These are phyloP conservation scores for Dasypogon diadema DNA, from an alignment of 2,888 invertebrate genomes.

Conservation along the genomic window DNA sequence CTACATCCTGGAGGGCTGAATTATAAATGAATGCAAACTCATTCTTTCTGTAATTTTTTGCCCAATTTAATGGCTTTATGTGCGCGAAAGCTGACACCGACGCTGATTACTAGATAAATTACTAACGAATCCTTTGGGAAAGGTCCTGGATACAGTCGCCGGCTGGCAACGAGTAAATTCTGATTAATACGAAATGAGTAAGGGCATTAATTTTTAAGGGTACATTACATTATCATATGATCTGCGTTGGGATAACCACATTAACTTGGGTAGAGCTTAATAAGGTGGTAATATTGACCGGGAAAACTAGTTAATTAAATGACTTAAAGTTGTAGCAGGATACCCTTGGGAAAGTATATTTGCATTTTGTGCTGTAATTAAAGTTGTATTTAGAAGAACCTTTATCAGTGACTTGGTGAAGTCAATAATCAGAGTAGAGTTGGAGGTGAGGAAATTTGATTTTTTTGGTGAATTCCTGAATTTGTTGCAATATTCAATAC, in stretches of 20 bases:
- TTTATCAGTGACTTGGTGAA: too few relatives aligned
- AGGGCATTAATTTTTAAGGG: slow-evolving; percentile 31
- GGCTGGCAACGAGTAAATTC: slow-evolving; percentile 28
- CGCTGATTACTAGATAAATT: slow-evolving; percentile 48
- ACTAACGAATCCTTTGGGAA: slow-evolving; percentile 43
- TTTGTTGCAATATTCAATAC: too few relatives aligned
- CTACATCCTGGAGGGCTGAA: slow-evolving; percentile 12
- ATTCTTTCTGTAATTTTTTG: neutral
- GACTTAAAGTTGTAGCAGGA: too few relatives aligned
- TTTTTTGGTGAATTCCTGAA: too few relatives aligned
- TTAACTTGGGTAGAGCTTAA: neutral
- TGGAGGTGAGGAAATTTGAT: too few relatives aligned
- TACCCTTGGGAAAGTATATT: too few relatives aligned
- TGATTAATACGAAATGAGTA: slow-evolving; percentile 47
- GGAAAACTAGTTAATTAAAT: too few relatives aligned
- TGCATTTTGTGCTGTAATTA: too few relatives aligned
- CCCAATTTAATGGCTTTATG: slow-evolving; percentile 43
- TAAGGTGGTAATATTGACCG: too few relatives aligned
- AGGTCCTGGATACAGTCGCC: slow-evolving; percentile 9
- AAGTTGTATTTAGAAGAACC: too few relatives aligned
- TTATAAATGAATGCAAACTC: slow-evolving; percentile 30
- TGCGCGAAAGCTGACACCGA: slow-evolving; percentile 40
- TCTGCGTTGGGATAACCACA: neutral
- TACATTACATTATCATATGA: slow-evolving; percentile 31
- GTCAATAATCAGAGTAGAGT: too few relatives aligned